Percentiles rank a stretch among this genome's conserved stretches.
These are phyloP conservation scores for Labia minor DNA, from an alignment of 2,888 invertebrate species.

Conservation along the genomic window DNA sequence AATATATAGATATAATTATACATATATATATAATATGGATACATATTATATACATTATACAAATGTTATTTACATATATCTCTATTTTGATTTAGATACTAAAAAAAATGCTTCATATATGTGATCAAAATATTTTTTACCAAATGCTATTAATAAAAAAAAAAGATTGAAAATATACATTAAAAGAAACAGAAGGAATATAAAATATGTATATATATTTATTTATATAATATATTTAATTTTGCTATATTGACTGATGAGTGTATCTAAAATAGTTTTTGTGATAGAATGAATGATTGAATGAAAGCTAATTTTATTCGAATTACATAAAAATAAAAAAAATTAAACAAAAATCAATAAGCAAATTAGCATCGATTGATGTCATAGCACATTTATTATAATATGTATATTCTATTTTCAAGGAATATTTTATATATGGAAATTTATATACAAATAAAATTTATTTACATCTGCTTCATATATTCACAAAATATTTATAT, in stretches of 20 bases:
- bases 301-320: not conserved
- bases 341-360: not conserved
- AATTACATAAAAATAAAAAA: not conserved
- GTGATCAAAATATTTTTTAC: slow-evolving; percentile 5
- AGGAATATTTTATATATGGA: slow-evolving; percentile 9
- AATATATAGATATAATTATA: too few relatives aligned
- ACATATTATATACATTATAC: too few relatives aligned
- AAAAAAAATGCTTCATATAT: not conserved
- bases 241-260: not conserved
- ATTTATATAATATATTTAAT: not conserved
- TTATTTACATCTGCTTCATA: slow-evolving; percentile 6
- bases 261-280: not conserved
- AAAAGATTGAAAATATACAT: too few relatives aligned
- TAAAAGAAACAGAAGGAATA: too few relatives aligned
- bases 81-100: too few relatives aligned
- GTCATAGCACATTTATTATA: slow-evolving; percentile 5
- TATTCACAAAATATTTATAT: slow-evolving; percentile 7
- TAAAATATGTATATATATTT: too few relatives aligned
- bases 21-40: too few relatives aligned
- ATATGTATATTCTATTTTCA: not conserved
- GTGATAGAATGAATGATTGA: not conserved
- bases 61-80: too few relatives aligned
- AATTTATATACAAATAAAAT: slow-evolving; percentile 4
- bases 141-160: not conserved
- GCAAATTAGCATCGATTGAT: not conserved